Evolutionary conservation across 2,113 vertebrate species (phyloP).

Genomic region (Toxotes chatareus): DNA sequence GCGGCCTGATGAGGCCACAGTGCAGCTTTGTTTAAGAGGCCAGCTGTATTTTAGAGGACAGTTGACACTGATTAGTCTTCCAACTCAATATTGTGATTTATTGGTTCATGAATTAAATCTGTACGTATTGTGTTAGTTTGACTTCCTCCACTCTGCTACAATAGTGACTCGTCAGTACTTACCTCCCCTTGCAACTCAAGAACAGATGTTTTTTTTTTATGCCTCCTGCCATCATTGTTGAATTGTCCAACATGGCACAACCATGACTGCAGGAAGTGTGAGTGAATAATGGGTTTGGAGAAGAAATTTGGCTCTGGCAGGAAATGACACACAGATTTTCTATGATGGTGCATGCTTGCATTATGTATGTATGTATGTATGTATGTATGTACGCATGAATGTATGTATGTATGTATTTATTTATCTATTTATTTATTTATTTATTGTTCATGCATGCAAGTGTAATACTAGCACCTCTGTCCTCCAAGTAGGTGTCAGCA

Average conservation of each 20-base stretch:
- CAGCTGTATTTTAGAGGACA: slow-evolving; percentile 32
- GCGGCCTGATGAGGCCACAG: background rate
- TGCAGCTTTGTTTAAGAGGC: slow-evolving; percentile 14
- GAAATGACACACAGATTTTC: slow-evolving; percentile 7
- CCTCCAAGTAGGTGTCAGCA: slow-evolving; percentile 53
- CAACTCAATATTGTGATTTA: slow-evolving; percentile 42
- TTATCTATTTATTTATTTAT: background rate
- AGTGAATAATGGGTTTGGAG: slow-evolving; percentile 34
- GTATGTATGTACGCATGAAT: too few species aligned
- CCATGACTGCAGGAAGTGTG: slow-evolving; percentile 8
- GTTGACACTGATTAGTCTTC: slow-evolving; percentile 43
- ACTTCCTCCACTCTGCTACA: too few species aligned
- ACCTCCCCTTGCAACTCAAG: background rate
- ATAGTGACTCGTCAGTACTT: background rate
- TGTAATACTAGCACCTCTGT: slow-evolving; percentile 21
- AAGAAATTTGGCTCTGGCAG: background rate
- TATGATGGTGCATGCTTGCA: slow-evolving; percentile 29
- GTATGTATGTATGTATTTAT: too few species aligned
- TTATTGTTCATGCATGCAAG: slow-evolving; percentile 30
- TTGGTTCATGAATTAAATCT: slow-evolving; percentile 25
- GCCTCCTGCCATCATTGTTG: background rate
- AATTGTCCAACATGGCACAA: background rate
- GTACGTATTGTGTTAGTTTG: background rate
- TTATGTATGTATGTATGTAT: too few species aligned
- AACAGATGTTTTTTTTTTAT: slow-evolving; percentile 8